These are phyloP conservation scores for Dreissena rostriformis DNA, from an alignment of 1,140 invertebrate genomes.

Conservation along the genomic window DNA sequence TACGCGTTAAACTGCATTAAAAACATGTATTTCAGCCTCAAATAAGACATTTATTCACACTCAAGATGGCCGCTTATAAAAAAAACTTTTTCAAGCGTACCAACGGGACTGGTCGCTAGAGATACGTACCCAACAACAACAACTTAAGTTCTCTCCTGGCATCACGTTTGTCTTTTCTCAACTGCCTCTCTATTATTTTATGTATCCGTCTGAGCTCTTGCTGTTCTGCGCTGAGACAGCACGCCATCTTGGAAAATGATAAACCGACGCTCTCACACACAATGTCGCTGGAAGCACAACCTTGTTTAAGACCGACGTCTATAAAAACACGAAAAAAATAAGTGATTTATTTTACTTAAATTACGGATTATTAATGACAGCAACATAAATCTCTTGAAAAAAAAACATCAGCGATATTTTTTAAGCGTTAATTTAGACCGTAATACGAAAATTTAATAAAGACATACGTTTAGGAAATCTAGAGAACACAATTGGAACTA, in stretches of 20 bases:
- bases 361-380: too few relatives aligned
- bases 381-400: too few relatives aligned
- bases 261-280: slow-evolving; percentile 15
- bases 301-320: neutral
- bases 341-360: too few relatives aligned
- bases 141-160: slow-evolving; percentile 99
- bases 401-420: too few relatives aligned
- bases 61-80: slow-evolving; percentile 63
- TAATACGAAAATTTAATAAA: neutral
- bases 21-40: too few relatives aligned
- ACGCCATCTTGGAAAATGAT: slow-evolving; percentile 92
- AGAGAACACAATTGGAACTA: too few relatives aligned
- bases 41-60: slow-evolving; percentile 60
- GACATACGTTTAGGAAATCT: too few relatives aligned
- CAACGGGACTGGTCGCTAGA: neutral
- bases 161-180: slow-evolving; percentile 99
- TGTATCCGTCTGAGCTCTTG: slow-evolving; percentile 99
- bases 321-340: too few relatives aligned
- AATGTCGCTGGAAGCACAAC: neutral
- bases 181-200: slow-evolving; percentile 99
- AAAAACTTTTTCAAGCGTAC: too few relatives aligned
- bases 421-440: neutral
- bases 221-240: slow-evolving; percentile 99
- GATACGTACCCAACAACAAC: slow-evolving; percentile 95
- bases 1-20: too few relatives aligned